Conservation (phyloP, 2,888 invertebrate genomes). For the Cotesia congregata region DNA sequence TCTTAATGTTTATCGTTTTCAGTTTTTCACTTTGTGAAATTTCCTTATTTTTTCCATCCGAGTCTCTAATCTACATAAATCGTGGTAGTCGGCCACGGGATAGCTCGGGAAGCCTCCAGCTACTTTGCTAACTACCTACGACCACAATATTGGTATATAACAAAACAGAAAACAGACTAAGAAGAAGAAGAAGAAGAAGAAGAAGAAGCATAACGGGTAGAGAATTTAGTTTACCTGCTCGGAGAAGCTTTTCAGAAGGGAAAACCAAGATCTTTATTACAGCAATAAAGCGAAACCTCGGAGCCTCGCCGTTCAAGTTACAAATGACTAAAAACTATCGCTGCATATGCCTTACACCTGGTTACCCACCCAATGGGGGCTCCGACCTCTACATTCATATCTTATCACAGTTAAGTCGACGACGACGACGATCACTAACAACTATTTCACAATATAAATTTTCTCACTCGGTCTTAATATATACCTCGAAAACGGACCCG, state of each 20-base stretch:
- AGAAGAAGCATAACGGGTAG: neutral
- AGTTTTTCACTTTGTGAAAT: constrained; percentile 19
- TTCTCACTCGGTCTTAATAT: constrained; percentile 42
- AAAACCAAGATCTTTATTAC: constrained; percentile 62
- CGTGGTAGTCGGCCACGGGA: constrained; percentile 28
- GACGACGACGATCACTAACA: neutral
- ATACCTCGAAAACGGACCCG: constrained; percentile 35
- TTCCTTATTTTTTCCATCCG: constrained; percentile 11
- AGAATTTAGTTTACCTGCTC: constrained; percentile 7
- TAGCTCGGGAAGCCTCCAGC: constrained; percentile 15
- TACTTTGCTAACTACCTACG: constrained; percentile 33
- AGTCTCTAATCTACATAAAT: constrained; percentile 44
- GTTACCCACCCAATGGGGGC: constrained; percentile 1
- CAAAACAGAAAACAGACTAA: no score
- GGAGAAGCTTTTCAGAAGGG: constrained; percentile 41
- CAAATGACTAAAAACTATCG: constrained; percentile 65
- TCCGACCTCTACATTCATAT: neutral
- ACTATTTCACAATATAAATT: neutral
- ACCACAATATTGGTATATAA: neutral
- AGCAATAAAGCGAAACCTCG: constrained; percentile 59
- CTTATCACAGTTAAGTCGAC: constrained; percentile 7
- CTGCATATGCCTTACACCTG: constrained; percentile 42
- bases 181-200: constrained; percentile 7
- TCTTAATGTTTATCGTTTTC: constrained; percentile 15
- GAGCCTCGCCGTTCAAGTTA: constrained; percentile 52